Percentiles rank a stretch among this genome's conserved stretches.
phyloP scores from a whole-genome alignment of 2,113 vertebrate species.

The Chaetops frenatus region DNA sequence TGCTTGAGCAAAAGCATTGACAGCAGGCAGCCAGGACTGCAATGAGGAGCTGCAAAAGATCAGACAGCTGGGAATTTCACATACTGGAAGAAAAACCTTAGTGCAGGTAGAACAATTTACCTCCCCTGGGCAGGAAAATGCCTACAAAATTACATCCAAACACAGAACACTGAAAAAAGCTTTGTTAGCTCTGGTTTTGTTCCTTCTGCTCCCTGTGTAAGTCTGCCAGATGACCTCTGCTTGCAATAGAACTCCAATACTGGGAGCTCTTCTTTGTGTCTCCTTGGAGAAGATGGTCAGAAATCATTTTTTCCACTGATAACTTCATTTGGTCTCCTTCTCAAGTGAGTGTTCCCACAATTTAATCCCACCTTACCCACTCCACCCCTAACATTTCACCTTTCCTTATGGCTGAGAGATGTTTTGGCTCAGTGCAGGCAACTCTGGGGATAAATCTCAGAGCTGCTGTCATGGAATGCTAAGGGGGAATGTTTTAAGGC shows the following conservation, averaged over 20 bases:
- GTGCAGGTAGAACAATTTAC: not conserved
- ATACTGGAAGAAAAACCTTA: not conserved
- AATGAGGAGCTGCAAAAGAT: not conserved
- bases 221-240: not conserved
- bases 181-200: not conserved
- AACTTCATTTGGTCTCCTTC: not conserved
- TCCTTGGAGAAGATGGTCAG: not conserved
- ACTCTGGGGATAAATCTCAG: not conserved
- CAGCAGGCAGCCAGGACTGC: not conserved
- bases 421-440: not conserved
- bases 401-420: not conserved
- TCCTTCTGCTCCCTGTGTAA: not conserved
- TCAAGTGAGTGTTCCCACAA: not conserved
- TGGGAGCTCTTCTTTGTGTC: not conserved
- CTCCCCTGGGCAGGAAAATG: not conserved
- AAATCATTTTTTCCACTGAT: not conserved
- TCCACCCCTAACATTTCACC: not conserved
- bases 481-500: not conserved
- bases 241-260: not conserved
- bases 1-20: not conserved
- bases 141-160: not conserved
- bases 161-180: not conserved
- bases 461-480: not conserved
- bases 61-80: not conserved
- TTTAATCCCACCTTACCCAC: not conserved